Evolutionary conservation across 1,140 invertebrate species (phyloP), one percentile per base, ranked within the genome.

Genomic region (Drosophila ohnishii): DNA sequence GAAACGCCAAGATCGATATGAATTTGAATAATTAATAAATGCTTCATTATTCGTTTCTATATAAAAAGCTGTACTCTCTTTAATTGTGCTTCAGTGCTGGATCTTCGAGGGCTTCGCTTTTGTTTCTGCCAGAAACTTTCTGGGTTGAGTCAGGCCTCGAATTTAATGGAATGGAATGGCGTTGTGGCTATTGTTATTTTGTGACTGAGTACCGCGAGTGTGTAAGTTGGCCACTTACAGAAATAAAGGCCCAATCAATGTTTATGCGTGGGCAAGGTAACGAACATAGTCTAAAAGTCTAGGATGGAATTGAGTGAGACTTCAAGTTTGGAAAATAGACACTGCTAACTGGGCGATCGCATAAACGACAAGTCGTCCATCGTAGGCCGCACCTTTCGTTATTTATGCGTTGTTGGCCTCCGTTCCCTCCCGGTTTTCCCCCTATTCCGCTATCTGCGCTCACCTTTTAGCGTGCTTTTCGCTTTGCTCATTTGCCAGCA

Each of bases 401-500:
- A 53, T 81, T 59, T 37, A 71, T 74, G 64, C 67, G 37, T 71
- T 61, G 51, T 61, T 45, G 37, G 56, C 62, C 59, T 56, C 25
- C 40, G 56, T 42, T 42, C 19, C 51, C n/a, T 14, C 32, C 19
- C 8, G 3, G 10, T 63, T 22, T 2, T 14, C 59, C 56, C 34
- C 34, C 14, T 70, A 28, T 71, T 50, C 10, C 40, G 10, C 66
- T 59, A 72, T 71, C 44, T 55, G 34, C 69, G 63, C 84, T 88
- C 60, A 88, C 84, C 84, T 88, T 84, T 89, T 88, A 80, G 70
- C 60, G 74, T 75, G 70, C 77, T 78, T 87, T 82, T 77, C 55
- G 79, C 62, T 80, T 82, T 67, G 44, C 76, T 83, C 76, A 80
- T 83, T 84, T 84, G 77, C 80, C 84, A 89, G 75, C 84, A 88